These are phyloP conservation scores for Coelopa frigida DNA, from an alignment of 1,140 invertebrate genomes.

Conservation along the genomic window DNA sequence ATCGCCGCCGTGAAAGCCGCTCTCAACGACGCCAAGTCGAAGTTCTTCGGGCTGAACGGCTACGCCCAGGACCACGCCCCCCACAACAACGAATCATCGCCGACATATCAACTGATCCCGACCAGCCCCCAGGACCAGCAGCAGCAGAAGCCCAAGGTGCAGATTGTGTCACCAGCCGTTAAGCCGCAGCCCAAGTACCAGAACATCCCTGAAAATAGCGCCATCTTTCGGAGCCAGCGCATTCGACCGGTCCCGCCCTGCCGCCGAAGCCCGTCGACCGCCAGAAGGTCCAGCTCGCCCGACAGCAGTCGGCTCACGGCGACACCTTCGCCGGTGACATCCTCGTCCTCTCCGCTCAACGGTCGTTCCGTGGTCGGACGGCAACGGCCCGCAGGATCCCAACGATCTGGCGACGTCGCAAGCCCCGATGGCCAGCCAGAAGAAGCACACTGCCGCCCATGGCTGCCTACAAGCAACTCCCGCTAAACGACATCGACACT, in stretches of 20 bases:
- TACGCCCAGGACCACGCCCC: conserved; percentile 16
- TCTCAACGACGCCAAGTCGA: conserved; percentile 39
- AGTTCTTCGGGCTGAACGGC: conserved; percentile 41
- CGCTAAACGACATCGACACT: conserved; percentile 29
- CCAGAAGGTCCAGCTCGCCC: background rate
- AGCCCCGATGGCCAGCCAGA: too few relatives aligned
- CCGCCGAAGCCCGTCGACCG: conserved; percentile 13
- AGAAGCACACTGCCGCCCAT: conserved; percentile 6
- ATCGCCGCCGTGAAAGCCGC: conserved; percentile 40
- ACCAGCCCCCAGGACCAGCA: conserved; percentile 3
- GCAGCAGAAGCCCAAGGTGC: conserved; percentile 15
- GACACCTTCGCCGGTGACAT: conserved; percentile 1
- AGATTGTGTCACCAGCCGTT: conserved; percentile 9
- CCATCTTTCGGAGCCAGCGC: conserved; percentile 12
- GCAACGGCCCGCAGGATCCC: too few relatives aligned
- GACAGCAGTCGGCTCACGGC: background rate
- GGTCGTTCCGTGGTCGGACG: too few relatives aligned
- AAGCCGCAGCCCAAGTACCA: conserved; percentile 21
- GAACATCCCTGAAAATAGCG: conserved; percentile 26
- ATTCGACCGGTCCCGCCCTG: background rate
- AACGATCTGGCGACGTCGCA: too few relatives aligned
- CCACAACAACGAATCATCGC: conserved; percentile 1
- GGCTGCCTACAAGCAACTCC: conserved; percentile 35
- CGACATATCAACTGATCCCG: background rate
- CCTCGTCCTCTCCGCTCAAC: too few relatives aligned